Conservation (phyloP, 2,113 vertebrate genomes). For the Cochlearius cochlearius region DNA sequence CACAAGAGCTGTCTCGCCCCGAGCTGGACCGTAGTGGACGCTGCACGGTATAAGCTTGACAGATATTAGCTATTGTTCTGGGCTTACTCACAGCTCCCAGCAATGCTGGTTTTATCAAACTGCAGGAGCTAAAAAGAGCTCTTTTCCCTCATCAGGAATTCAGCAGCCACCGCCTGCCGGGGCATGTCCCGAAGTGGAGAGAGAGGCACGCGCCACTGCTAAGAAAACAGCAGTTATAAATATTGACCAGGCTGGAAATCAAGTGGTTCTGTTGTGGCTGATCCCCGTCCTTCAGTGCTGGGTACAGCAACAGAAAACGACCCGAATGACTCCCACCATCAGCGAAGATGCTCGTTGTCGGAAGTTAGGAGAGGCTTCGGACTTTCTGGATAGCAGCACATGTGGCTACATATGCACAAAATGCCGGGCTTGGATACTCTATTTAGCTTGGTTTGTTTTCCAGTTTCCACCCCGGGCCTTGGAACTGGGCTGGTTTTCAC, state of each 20-base stretch:
- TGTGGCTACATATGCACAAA: neutral
- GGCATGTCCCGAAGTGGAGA: neutral
- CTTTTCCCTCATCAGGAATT: neutral
- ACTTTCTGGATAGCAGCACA: neutral
- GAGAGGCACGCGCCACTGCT: neutral
- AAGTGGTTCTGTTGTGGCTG: neutral
- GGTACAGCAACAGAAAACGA: neutral
- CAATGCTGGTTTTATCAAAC: neutral
- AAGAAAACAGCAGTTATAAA: neutral
- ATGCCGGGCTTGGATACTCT: neutral
- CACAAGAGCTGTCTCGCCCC: neutral
- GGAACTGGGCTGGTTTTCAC: neutral
- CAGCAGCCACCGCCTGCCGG: neutral
- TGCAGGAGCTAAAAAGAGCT: neutral
- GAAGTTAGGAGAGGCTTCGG: neutral
- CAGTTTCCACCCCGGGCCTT: constrained; percentile 1
- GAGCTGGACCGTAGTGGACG: neutral
- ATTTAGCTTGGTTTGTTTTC: constrained; percentile 42
- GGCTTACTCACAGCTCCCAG: neutral
- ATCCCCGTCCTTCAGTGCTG: neutral
- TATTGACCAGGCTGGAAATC: neutral
- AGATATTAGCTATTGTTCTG: neutral
- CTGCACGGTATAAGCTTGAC: neutral
- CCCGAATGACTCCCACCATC: neutral
- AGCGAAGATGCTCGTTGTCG: accelerated